Conservation (phyloP, 2,113 vertebrate species). For the Dromas ardeola region DNA sequence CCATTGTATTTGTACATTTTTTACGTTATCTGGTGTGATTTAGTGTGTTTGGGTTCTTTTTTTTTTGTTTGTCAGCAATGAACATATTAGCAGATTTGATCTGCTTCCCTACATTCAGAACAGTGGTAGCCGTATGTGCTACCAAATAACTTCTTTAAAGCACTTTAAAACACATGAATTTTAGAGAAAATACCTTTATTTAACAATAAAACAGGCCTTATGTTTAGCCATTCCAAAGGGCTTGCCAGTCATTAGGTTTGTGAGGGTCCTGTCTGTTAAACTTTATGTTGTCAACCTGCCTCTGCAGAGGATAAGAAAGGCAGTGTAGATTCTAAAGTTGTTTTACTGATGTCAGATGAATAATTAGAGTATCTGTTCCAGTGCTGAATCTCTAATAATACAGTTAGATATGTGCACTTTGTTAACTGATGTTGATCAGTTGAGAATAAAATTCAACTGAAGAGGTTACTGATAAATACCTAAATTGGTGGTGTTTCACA, state of each 20-base stretch:
- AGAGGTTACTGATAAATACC: not conserved
- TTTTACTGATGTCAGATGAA: not conserved
- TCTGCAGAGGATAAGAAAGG: not conserved
- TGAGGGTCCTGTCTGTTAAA: not conserved
- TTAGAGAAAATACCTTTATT: not conserved
- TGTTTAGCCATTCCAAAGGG: not conserved
- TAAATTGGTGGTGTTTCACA: not conserved
- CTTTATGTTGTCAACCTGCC: not conserved
- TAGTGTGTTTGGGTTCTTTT: not conserved
- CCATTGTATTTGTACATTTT: rapidly evolving
- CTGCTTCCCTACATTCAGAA: not conserved
- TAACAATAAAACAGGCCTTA: not conserved
- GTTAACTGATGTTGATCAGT: not conserved
- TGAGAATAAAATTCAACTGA: not conserved
- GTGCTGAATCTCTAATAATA: not conserved
- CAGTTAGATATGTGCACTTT: not conserved
- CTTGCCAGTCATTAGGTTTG: not conserved
- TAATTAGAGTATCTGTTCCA: not conserved
- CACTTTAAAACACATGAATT: not conserved
- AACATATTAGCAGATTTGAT: not conserved
- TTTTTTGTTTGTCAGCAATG: not conserved
- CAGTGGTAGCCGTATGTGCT: not conserved
- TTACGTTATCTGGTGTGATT: not conserved
- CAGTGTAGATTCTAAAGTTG: rapidly evolving
- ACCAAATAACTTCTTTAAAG: not conserved